Base-by-base conservation (phyloP, 2,797 vertebrate species). In the Chloroceryle inda region DNA sequence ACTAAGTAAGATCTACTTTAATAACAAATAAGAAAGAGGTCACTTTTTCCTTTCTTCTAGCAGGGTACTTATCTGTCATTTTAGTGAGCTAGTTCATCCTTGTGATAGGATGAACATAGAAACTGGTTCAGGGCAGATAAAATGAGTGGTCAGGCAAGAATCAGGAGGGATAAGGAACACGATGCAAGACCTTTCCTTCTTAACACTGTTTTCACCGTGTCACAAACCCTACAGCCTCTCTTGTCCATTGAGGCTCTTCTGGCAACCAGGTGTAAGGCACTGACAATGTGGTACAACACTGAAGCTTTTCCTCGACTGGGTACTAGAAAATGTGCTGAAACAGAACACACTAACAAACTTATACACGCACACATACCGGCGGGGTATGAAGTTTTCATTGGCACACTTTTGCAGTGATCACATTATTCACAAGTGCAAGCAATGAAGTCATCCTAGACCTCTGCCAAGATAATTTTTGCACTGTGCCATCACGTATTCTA, bases 371-470 rank as follows among this genome's bases (percentile, higher is more conserved):
- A 73, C 0, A 1, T 66, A 73, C 47, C 62, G 58, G 71, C 58
- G 77, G 75, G 52, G 42, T 82, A 85, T 40, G 71, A 91, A 92
- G 92, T 86, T 96, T 97, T 93, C 74, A 81, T 78, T 96, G 95
- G 94, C 93, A 91, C 24, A 35, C 59, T 78, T 89, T 20, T 78
- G 84, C 71, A 94, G 63, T 85, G 85, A 95, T 58, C 87, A 76
- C 80, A 94, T 94, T 89, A 95, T 88, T 94, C 93, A 92, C 62
- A 91, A 92, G 67, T 44, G 53, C 67, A 84, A 91, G 63, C 67
- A 85, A 94, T 93, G 89, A 69, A 79, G 89, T 94, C 91, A 96
- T 71, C 45, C 19, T 62, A 96, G 55, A 62, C 23, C 62, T 10
- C 1, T 40, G 96, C 94, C 96, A 97, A 96, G 73, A 89, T 68